Evolutionary conservation across 1,140 invertebrate genomes (phyloP), one percentile per base, ranked within the genome.

Genomic region (Tyrophagus putrescentiae): DNA sequence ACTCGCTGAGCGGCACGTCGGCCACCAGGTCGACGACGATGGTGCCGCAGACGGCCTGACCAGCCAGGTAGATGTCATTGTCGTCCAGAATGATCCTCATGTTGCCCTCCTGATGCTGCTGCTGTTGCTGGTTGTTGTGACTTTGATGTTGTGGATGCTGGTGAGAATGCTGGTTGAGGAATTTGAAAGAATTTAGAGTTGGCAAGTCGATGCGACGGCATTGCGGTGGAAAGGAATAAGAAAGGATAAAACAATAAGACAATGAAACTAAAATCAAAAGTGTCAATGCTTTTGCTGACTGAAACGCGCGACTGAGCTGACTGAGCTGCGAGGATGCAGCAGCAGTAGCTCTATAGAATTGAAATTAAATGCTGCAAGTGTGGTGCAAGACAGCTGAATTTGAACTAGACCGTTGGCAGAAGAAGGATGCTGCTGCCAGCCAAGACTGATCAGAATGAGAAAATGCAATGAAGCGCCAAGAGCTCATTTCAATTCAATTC

Each of bases 31-130:
- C n/a, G 11, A 59, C 9, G 13, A 44, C 39, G 2, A 59, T 16
- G 16, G 1, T 18, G n/a, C 57, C 57, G 23, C 16, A 23, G 5
- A 59, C 29, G 13, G 9, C 44, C 25, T 59, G 34, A 1, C 57
- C 57, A 1, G 21, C 7, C 50, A 32, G 2, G 21, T 59, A 59
- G 18, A 42, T 59, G 36, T 42, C 39, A 45, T 45, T 45, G 5
- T 59, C 39, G 6, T 28, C 41, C 6, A 59, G 23, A 18, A 59
- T 42, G 5, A 59, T 59, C 3, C 50, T 44, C 57, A 59, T 59
- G 11, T 32, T 53, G 44, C 21, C 36, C 21, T 39, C 21, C 13
- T 39, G 13, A 13, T 21, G 36, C 21, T 39, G 36, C 13, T 39
- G 36, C 13, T 39, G 36, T 13, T 39, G 36, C 36, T 39, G 13